Percentiles rank a stretch among this genome's conserved stretches.
phyloP scores from a whole-genome alignment of 2,888 invertebrate genomes.

The Drosophila birchii region DNA sequence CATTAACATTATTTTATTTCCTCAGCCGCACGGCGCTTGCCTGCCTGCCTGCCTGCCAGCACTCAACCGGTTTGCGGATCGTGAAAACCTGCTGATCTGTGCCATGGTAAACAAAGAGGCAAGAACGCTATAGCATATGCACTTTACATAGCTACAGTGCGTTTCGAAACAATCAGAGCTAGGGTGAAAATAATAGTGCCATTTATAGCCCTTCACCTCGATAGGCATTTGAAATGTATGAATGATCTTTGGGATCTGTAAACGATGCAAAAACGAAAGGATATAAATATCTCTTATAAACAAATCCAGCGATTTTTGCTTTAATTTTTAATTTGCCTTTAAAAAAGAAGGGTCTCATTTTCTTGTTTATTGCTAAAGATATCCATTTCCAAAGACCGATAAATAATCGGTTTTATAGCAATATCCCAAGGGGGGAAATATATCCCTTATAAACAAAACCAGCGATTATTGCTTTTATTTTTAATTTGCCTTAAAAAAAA shows the following conservation, averaged over 20 bases:
- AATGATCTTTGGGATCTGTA: neutral
- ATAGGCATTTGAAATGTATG: too few species aligned
- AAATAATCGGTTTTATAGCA: too few species aligned
- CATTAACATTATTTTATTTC: conserved; percentile 36
- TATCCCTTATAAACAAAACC: neutral
- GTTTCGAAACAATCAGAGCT: conserved; percentile 5
- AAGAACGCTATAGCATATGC: conserved; percentile 20
- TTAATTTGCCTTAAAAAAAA: neutral
- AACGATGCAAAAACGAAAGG: too few species aligned
- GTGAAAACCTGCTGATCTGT: conserved; percentile 41
- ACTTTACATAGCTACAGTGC: neutral
- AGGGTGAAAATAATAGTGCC: neutral
- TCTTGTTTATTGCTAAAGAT: too few species aligned
- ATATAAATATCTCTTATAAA: neutral
- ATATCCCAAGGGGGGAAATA: neutral
- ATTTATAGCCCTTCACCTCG: too few species aligned
- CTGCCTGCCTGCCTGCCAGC: neutral
- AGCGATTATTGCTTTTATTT: neutral
- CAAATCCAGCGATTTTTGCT: neutral
- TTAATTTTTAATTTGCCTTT: too few species aligned
- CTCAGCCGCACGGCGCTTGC: conserved; percentile 7
- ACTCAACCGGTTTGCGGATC: conserved; percentile 33
- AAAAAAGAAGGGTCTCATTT: too few species aligned
- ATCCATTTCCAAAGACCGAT: too few species aligned
- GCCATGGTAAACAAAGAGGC: conserved; percentile 38